Evolutionary conservation across 92 coral and sea anemone genomes (phyloP).

Genomic region (Chrysogorgia sp.): DNA sequence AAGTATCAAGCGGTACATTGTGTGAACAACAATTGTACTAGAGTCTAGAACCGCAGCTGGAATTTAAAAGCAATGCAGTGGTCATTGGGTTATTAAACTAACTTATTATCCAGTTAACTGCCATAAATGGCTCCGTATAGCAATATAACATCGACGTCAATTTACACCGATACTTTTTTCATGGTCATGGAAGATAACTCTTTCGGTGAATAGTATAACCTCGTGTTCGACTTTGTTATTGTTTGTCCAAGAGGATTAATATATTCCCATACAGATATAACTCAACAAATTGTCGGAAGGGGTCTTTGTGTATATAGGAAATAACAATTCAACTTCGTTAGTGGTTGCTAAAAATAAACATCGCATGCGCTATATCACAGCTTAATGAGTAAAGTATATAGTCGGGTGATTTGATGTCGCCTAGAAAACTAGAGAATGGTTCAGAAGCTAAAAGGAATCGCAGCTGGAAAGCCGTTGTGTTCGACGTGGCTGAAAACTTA

Average conservation of each 20-base stretch:
- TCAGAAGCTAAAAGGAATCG: too few species aligned
- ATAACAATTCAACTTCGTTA: constrained; percentile 19
- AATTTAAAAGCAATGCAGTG: background rate
- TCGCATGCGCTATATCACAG: background rate
- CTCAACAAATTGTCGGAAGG: constrained; percentile 36
- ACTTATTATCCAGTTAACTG: background rate
- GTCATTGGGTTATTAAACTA: background rate
- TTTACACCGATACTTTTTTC: background rate
- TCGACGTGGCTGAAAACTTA: too few species aligned
- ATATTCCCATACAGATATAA: constrained; percentile 27
- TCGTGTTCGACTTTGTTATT: constrained; percentile 12
- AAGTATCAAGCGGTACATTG: background rate
- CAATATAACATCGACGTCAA: background rate
- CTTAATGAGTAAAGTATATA: background rate
- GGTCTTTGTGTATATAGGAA: constrained; percentile 20
- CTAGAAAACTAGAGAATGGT: background rate
- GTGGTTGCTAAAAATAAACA: constrained; percentile 9
- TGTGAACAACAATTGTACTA: background rate
- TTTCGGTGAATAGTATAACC: background rate
- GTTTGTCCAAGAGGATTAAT: constrained; percentile 14
- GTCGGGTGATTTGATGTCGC: too few species aligned
- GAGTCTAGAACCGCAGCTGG: background rate
- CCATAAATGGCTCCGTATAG: background rate
- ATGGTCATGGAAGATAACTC: background rate
- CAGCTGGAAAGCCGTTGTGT: too few species aligned